Conservation (phyloP, 1,140 invertebrate genomes). For the Mylabris phalerata region DNA sequence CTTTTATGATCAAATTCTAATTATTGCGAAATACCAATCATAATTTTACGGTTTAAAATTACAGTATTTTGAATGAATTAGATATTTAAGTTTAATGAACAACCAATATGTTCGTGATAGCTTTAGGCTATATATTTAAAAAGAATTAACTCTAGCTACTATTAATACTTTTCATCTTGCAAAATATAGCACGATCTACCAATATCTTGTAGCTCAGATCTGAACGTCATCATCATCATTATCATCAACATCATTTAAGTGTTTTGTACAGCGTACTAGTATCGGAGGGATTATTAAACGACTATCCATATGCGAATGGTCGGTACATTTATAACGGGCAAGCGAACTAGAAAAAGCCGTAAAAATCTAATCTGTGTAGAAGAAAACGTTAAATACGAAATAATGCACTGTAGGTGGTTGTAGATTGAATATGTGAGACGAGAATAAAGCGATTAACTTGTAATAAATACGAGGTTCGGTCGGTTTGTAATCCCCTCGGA, state of each 20-base stretch:
- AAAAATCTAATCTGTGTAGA: too few species aligned
- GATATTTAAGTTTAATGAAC: slow-evolving; percentile 25
- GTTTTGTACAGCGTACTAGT: too few species aligned
- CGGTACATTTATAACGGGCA: too few species aligned
- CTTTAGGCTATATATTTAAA: slow-evolving; percentile 12
- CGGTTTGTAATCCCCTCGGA: neutral
- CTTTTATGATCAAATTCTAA: too few species aligned
- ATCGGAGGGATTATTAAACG: too few species aligned
- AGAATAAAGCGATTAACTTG: slow-evolving; percentile 19
- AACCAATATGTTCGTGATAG: slow-evolving; percentile 20
- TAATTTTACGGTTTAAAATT: slow-evolving; percentile 20
- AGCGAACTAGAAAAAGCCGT: too few species aligned
- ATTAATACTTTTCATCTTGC: slow-evolving; percentile 23
- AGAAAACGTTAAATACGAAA: slow-evolving; percentile 14
- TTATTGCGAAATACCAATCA: slow-evolving; percentile 1
- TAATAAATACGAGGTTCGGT: slow-evolving; percentile 14
- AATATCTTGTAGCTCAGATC: neutral
- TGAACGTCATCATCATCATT: neutral
- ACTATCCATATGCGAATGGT: too few species aligned
- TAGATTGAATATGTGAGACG: neutral
- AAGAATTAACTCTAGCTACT: slow-evolving; percentile 25
- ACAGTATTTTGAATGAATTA: slow-evolving; percentile 27
- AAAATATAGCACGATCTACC: slow-evolving; percentile 24
- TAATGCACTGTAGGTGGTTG: slow-evolving; percentile 14
- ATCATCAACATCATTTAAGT: too few species aligned